Evolutionary conservation across 2,888 invertebrate species (phyloP).

Genomic region (Eubasilissa splendida): DNA sequence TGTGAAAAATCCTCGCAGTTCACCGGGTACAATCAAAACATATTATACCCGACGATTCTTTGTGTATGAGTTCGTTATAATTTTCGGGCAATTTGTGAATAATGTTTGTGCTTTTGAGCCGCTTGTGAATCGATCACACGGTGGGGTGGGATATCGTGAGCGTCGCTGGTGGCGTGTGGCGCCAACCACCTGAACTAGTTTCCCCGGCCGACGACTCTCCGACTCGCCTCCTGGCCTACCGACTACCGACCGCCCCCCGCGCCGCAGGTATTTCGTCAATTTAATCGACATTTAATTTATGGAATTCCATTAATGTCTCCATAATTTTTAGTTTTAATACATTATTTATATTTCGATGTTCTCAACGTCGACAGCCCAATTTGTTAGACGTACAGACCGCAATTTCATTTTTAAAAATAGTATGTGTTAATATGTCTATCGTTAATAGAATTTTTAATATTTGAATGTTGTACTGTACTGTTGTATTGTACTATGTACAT

Average conservation of each 20-base stretch:
- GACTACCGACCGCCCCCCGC: not conserved
- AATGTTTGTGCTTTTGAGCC: slow-evolving; percentile 8
- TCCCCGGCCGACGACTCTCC: not conserved
- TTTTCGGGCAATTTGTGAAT: not conserved
- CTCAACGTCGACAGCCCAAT: too few relatives aligned
- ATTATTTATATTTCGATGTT: too few relatives aligned
- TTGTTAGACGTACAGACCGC: too few relatives aligned
- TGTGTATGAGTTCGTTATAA: not conserved
- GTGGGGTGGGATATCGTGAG: not conserved
- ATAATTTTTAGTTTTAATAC: too few relatives aligned
- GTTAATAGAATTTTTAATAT: too few relatives aligned
- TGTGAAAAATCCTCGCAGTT: too few relatives aligned
- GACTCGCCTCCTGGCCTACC: not conserved
- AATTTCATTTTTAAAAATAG: too few relatives aligned
- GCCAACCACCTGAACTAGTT: not conserved
- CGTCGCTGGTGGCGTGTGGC: slow-evolving; percentile 16
- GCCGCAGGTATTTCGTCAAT: not conserved
- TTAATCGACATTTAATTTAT: too few relatives aligned
- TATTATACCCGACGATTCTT: not conserved
- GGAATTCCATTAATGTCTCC: too few relatives aligned
- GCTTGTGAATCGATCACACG: slow-evolving; percentile 26
- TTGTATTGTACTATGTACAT: too few relatives aligned
- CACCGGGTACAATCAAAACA: not conserved
- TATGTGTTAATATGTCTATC: too few relatives aligned
- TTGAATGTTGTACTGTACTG: too few relatives aligned